A percentile compares a stretch with the other conserved stretches of the same genome.
These are phyloP conservation scores for Nebria brevicollis DNA, from an alignment of 2,888 invertebrate species.

Conservation along the genomic window DNA sequence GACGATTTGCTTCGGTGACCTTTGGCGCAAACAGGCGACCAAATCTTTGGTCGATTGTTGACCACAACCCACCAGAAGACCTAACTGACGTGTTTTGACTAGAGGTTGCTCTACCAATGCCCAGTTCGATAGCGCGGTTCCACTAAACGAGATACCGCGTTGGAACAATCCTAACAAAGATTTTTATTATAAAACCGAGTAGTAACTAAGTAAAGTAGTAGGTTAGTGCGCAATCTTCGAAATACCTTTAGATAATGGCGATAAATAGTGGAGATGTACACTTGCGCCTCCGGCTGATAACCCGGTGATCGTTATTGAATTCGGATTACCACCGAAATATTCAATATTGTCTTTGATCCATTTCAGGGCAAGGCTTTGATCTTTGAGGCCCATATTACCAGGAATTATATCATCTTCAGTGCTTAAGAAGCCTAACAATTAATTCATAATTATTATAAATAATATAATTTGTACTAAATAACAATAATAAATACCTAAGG, in stretches of 20 bases:
- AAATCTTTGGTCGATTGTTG: constrained; percentile 50
- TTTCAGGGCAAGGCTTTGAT: constrained; percentile 75
- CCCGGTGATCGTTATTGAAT: constrained; percentile 74
- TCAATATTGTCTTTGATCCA: constrained; percentile 77
- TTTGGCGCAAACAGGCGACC: constrained; percentile 54
- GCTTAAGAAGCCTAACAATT: constrained; percentile 73
- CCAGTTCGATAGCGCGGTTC: constrained; percentile 54
- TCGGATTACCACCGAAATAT: constrained; percentile 77
- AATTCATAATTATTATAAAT: too few relatives aligned
- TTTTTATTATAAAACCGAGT: too few relatives aligned
- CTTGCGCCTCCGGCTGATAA: constrained; percentile 81
- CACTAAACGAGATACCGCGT: constrained; percentile 56
- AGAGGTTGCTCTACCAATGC: constrained; percentile 52
- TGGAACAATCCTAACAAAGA: constrained; percentile 54
- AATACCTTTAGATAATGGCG: constrained; percentile 71
- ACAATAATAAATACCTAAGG: constrained; percentile 64
- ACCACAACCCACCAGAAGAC: constrained; percentile 54
- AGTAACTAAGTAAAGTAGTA: too few relatives aligned
- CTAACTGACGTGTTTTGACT: constrained; percentile 52
- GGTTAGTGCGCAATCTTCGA: neutral
- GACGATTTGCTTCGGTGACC: constrained; percentile 53
- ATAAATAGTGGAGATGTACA: constrained; percentile 77
- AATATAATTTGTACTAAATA: too few relatives aligned
- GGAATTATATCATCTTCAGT: constrained; percentile 76
- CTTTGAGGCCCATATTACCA: constrained; percentile 79